Evolutionary conservation across 2,888 invertebrate genomes (phyloP), one percentile per base, ranked within the genome.

Genomic region (Drosophila imparisetae): DNA sequence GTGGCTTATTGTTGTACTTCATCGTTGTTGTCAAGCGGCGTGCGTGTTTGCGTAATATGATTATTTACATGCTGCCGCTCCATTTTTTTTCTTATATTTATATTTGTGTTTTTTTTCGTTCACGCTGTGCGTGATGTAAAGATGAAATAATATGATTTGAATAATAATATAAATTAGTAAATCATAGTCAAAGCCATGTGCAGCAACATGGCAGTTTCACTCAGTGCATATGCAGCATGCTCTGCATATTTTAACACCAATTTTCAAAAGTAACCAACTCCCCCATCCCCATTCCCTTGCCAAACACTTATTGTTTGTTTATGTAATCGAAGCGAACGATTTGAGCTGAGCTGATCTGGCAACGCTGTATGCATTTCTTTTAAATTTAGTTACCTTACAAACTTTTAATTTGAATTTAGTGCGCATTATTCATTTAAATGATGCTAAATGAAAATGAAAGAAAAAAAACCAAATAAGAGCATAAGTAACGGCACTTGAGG

Each of bases 111-210:
- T 54, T 29, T 38, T 32, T 13, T 65, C 32, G 21, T 52, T 66
- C 57, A 38, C 38, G 58, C 61, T 50, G 30, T 55, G 74, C 75
- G 75, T 72, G 75, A 52, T 60, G 60, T 78, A 75, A 80, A 78
- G 83, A 91, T 91, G 87, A 87, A 91, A 89, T 92, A 91, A 90
- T 92, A 90, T 90, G 91, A 91, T 92, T 92, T 92, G 92, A 92
- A 92, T 92, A 92, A 91, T 91, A 92, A 92, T 91, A 45, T 87
- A 91, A 92, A 91, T 91, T 91, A 91, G 84, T 83, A 90, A 86
- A 89, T 90, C 90, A 87, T 85, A 85, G 61, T 72, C 72, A 82
- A 72, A 81, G 75, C 65, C 68, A 49, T 42, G 40, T 45, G 58
- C 59, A 60, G 45, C 45, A 24, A 45, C 15, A 24, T 45, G 45